Percentiles rank a stretch among this genome's conserved stretches.
These are phyloP conservation scores for Lonchura striata DNA, from an alignment of 2,113 vertebrate genomes.

Conservation along the genomic window DNA sequence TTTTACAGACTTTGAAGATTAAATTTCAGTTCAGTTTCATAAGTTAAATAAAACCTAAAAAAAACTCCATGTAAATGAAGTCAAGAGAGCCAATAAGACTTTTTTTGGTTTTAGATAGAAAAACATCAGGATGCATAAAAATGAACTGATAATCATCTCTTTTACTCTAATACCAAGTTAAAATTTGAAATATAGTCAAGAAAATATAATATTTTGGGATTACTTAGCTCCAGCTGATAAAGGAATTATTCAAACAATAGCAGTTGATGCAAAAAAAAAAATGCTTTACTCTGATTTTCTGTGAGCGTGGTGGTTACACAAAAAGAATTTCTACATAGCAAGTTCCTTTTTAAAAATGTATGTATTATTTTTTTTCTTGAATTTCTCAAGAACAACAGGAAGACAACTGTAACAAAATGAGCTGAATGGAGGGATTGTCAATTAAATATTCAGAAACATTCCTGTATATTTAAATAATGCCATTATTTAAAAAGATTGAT, in stretches of 20 bases:
- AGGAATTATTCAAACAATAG: neutral
- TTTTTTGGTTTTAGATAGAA: neutral
- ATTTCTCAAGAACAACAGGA: neutral
- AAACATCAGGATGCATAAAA: neutral
- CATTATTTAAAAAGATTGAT: neutral
- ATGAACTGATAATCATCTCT: neutral
- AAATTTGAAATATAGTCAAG: neutral
- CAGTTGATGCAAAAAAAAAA: neutral
- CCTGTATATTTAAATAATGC: neutral
- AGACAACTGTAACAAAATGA: neutral
- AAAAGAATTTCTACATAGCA: neutral
- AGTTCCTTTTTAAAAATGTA: neutral
- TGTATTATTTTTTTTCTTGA: neutral
- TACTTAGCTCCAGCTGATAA: neutral
- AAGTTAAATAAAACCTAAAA: neutral
- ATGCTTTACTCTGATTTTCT: neutral
- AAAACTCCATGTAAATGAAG: neutral
- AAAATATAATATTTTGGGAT: neutral
- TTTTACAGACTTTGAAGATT: neutral
- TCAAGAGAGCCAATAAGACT: neutral
- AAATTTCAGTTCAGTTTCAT: neutral
- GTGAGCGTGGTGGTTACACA: neutral
- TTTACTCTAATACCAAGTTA: neutral
- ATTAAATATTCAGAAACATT: neutral
- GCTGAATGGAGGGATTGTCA: neutral